phyloP scores from a whole-genome alignment of 2,113 vertebrate species.

The Chaetodon trifascialis region DNA sequence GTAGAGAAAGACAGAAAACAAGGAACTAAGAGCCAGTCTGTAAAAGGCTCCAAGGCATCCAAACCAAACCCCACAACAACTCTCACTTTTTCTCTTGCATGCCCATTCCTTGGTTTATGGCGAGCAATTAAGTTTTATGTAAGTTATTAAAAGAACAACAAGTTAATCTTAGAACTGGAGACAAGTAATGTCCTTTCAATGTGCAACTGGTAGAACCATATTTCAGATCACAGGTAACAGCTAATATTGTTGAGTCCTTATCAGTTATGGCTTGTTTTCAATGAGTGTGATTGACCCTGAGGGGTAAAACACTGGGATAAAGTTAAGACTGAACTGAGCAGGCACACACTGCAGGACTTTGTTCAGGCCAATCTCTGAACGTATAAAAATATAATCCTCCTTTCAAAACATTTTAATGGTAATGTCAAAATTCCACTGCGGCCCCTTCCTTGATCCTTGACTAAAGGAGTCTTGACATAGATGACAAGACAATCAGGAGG shows the following conservation, averaged over 20 bases:
- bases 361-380: slow-evolving; percentile 13
- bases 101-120: slow-evolving; percentile 40
- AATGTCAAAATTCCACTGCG: not conserved
- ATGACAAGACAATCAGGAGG: not conserved
- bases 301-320: not conserved
- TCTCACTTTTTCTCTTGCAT: slow-evolving; percentile 40
- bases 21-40: slow-evolving; percentile 13
- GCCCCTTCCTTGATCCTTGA: not conserved
- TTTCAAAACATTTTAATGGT: slow-evolving; percentile 3
- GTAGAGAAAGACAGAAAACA: slow-evolving; percentile 49
- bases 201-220: not conserved
- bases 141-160: slow-evolving; percentile 43
- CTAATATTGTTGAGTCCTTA: not conserved
- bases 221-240: slow-evolving; percentile 4
- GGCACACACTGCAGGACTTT: not conserved
- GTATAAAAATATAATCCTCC: not conserved
- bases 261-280: slow-evolving; percentile 28
- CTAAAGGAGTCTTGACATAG: not conserved
- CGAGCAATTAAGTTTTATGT: slow-evolving; percentile 56
- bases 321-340: not conserved
- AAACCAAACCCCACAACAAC: slow-evolving; percentile 32
- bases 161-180: slow-evolving; percentile 35
- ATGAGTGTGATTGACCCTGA: not conserved
- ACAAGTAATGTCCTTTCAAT: slow-evolving; percentile 16
- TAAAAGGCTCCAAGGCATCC: slow-evolving; percentile 33